Percentiles rank a stretch among this genome's conserved stretches.
Evolutionary conservation across 1,140 invertebrate species (phyloP).

Genomic region (Vollenhovia emeryi): DNA sequence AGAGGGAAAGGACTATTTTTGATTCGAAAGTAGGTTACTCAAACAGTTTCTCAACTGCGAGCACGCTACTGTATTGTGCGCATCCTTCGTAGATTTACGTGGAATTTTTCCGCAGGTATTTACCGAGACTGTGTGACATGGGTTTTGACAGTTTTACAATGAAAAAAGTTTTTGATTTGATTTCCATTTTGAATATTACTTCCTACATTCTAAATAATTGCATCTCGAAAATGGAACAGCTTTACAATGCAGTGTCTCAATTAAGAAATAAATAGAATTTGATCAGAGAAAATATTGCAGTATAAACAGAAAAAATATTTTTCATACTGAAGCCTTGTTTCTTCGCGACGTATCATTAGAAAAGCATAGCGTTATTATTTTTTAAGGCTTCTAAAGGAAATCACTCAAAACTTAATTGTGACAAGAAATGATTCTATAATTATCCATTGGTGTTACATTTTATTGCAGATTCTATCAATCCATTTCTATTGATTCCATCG

Average conservation of each 20-base stretch:
- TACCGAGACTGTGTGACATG: background rate
- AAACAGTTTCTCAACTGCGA: slow-evolving; percentile 57
- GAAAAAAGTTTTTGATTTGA: background rate
- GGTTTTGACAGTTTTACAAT: slow-evolving; percentile 8
- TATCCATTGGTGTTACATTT: background rate
- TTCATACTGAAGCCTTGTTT: background rate
- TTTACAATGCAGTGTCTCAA: background rate
- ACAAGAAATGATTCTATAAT: background rate
- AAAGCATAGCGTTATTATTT: background rate
- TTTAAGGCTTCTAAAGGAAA: background rate
- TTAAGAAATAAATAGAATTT: background rate
- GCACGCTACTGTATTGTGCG: slow-evolving; percentile 48
- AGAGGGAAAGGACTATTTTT: slow-evolving; percentile 64
- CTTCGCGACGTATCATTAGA: background rate
- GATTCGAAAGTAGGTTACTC: slow-evolving; percentile 72
- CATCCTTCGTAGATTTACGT: slow-evolving; percentile 20
- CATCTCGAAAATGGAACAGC: background rate
- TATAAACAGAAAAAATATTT: background rate
- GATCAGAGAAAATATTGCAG: background rate
- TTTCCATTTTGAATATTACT: background rate
- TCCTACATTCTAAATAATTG: background rate
- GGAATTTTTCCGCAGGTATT: slow-evolving; percentile 2
- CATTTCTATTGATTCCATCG: background rate
- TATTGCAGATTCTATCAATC: background rate
- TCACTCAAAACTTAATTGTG: background rate